Evolutionary conservation across 92 coral and sea anemone genomes (phyloP).

Genomic region (Paramuricea clavata): DNA sequence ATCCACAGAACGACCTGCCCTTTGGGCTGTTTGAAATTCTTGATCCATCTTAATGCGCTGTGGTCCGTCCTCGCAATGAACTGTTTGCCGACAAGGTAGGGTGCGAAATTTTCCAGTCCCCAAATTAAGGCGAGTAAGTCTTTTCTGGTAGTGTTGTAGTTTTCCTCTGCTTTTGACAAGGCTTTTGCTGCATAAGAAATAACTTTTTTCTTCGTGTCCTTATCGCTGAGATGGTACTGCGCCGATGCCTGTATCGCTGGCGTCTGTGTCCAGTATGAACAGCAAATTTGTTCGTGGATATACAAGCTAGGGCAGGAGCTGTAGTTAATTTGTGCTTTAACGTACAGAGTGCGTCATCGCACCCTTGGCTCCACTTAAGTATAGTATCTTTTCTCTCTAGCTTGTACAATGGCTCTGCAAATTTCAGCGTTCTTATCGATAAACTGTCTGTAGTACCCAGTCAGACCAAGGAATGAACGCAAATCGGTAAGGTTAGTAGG

Average conservation of each 20-base stretch:
- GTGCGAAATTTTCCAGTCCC: constrained; percentile 41
- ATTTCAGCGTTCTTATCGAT: neutral
- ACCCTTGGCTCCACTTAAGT: neutral
- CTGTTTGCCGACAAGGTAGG: constrained; percentile 24
- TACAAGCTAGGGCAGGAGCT: constrained; percentile 30
- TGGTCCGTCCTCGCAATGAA: constrained; percentile 35
- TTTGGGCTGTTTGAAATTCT: constrained; percentile 25
- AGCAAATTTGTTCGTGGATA: constrained; percentile 53
- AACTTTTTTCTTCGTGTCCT: neutral
- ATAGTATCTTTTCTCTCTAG: constrained; percentile 14
- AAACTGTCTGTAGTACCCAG: neutral
- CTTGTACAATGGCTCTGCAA: constrained; percentile 19
- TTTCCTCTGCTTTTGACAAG: constrained; percentile 27
- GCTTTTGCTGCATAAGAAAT: constrained; percentile 31
- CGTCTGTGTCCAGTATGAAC: constrained; percentile 8
- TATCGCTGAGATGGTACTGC: constrained; percentile 24
- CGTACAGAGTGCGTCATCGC: neutral
- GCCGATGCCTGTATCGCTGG: neutral
- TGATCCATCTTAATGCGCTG: constrained; percentile 12
- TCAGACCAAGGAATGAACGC: neutral
- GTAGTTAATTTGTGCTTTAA: constrained; percentile 12
- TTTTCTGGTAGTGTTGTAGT: constrained; percentile 36
- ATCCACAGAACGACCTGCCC: constrained; percentile 47
- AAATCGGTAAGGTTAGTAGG: no score
- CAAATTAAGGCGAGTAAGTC: constrained; percentile 23